Percentiles rank a stretch among this genome's conserved stretches.
phyloP scores from a whole-genome alignment of 2,888 invertebrate genomes.

The Agrochola lota region DNA sequence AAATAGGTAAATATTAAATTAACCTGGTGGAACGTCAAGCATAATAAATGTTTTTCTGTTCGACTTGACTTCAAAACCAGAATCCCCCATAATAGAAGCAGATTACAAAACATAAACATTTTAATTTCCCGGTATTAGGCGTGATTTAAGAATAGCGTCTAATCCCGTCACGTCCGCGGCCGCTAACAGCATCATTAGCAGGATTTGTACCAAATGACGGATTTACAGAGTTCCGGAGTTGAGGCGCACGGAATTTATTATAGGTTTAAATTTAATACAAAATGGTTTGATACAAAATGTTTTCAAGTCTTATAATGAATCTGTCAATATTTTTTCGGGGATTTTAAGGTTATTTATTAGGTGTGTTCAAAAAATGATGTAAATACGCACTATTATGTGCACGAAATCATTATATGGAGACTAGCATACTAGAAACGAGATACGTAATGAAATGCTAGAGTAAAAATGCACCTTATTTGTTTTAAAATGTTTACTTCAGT shows the following conservation, averaged over 20 bases:
- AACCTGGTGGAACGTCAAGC: not conserved
- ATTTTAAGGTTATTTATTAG: not conserved
- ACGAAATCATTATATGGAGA: not conserved
- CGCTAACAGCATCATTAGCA: constrained; percentile 57
- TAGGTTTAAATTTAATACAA: not conserved
- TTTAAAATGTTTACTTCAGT: not conserved
- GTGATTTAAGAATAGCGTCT: constrained; percentile 43
- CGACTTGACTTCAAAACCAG: not conserved
- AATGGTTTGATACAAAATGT: constrained; percentile 37
- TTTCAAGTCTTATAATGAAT: constrained; percentile 21
- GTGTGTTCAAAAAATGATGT: not conserved
- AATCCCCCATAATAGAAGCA: not conserved
- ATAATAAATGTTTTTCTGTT: not conserved
- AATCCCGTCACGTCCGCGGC: constrained; percentile 53
- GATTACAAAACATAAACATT: constrained; percentile 41
- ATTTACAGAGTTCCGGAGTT: constrained; percentile 49
- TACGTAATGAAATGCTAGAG: not conserved
- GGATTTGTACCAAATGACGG: constrained; percentile 57
- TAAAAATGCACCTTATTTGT: not conserved
- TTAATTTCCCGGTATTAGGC: constrained; percentile 32
- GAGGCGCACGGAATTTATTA: constrained; percentile 29
- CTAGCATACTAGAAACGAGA: not conserved
- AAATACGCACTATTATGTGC: not conserved
- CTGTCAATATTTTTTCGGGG: constrained; percentile 12
- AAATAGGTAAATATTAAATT: not conserved